Conservation (phyloP, 1,140 invertebrate genomes). For the Holotrichia oblita region DNA sequence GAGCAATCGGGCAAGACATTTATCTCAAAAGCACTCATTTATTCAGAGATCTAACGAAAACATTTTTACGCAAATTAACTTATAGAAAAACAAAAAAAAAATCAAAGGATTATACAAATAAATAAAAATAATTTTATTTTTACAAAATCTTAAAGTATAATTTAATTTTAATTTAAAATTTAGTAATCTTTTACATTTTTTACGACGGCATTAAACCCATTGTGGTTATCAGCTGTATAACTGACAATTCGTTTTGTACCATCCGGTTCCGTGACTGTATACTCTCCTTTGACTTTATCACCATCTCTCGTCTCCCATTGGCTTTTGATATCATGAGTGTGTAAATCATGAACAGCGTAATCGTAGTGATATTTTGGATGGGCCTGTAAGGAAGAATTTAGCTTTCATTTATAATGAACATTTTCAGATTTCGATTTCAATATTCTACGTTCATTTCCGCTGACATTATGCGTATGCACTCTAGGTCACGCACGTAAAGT, state of each 20-base stretch:
- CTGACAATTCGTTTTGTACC: constrained; percentile 70
- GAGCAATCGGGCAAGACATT: background rate
- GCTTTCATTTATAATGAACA: background rate
- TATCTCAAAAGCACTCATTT: background rate
- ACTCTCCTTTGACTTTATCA: constrained; percentile 70
- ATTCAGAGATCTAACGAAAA: constrained; percentile 29
- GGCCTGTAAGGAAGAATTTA: constrained; percentile 58
- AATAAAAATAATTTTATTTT: constrained; percentile 4
- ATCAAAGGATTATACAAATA: background rate
- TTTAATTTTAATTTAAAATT: background rate
- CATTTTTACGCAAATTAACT: background rate
- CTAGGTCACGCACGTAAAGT: too few species aligned
- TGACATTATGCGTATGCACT: background rate
- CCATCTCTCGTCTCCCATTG: constrained; percentile 68
- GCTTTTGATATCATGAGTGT: constrained; percentile 65
- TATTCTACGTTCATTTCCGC: background rate
- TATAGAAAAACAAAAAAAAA: background rate
- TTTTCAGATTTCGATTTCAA: background rate
- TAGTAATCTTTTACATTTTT: constrained; percentile 49
- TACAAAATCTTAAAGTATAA: background rate
- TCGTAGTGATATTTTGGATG: constrained; percentile 63
- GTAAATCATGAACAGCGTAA: constrained; percentile 62
- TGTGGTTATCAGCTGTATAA: constrained; percentile 77
- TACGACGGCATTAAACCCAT: constrained; percentile 71
- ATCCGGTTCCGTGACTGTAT: constrained; percentile 68